Evolutionary conservation across 1,140 invertebrate genomes (phyloP).

Genomic region (Parasteatoda tepidariorum): DNA sequence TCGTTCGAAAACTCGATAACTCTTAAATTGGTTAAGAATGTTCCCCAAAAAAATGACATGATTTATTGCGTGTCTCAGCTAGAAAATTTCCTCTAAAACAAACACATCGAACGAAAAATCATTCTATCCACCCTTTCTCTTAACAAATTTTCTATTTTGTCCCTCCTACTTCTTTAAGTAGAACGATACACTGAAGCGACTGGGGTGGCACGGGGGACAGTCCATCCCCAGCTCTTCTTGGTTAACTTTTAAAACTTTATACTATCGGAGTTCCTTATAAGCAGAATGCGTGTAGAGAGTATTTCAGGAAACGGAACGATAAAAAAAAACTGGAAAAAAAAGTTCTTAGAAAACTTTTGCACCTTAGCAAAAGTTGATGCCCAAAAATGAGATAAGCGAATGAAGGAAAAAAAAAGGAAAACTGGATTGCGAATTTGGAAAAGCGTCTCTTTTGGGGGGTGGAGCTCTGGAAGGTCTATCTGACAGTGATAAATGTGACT

Average conservation of each 20-base stretch:
- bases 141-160: constrained; percentile 14
- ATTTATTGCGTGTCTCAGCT: constrained; percentile 33
- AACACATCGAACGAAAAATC: constrained; percentile 34
- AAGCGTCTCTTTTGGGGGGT: background rate
- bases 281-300: background rate
- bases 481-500: constrained; percentile 53
- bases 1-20: constrained; percentile 50
- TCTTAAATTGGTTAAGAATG: constrained; percentile 14
- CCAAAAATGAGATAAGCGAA: background rate
- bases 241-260: constrained; percentile 48
- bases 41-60: constrained; percentile 29
- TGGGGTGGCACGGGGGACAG: background rate
- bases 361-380: background rate
- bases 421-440: background rate
- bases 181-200: too few species aligned
- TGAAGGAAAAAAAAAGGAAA: constrained; percentile 6
- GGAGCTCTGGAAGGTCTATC: constrained; percentile 34
- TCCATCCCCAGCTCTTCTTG: background rate
- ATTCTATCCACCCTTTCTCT: background rate
- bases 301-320: background rate
- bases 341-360: constrained; percentile 23
- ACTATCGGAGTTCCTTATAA: background rate
- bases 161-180: background rate
- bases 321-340: background rate
- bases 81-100: constrained; percentile 33